phyloP scores from a whole-genome alignment of 1,140 invertebrate genomes.

The Ruditapes philippinarum region DNA sequence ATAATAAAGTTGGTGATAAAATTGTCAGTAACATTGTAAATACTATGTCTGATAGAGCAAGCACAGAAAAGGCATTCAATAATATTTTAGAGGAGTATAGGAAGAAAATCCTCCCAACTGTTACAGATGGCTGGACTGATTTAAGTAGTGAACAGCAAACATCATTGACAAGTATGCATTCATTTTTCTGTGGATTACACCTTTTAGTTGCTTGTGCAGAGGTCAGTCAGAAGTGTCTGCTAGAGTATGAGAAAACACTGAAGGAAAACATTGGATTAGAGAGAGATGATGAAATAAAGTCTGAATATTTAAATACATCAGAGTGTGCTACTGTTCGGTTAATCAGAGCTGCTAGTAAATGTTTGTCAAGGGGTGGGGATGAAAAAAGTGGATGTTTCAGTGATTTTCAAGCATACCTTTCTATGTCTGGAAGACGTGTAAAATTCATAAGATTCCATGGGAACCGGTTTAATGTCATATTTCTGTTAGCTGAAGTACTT shows the following conservation, averaged over 20 bases:
- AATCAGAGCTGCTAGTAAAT: conserved; percentile 36
- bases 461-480: conserved; percentile 68
- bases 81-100: conserved; percentile 45
- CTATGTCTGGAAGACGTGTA: conserved; percentile 11
- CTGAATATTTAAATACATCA: neutral
- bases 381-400: conserved; percentile 58
- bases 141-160: conserved; percentile 38
- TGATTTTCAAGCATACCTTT: neutral
- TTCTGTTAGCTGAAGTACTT: conserved; percentile 34
- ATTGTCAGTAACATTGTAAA: conserved; percentile 52
- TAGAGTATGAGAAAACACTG: conserved; percentile 44
- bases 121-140: conserved; percentile 1
- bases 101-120: neutral
- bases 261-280: neutral
- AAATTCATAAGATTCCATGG: conserved; percentile 34
- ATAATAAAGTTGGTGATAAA: conserved; percentile 24
- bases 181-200: conserved; percentile 64
- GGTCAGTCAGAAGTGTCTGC: conserved; percentile 17
- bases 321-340: conserved; percentile 57
- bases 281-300: neutral
- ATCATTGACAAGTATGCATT: conserved; percentile 39
- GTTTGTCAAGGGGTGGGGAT: conserved; percentile 54
- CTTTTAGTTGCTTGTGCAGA: conserved; percentile 63
- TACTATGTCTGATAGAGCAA: conserved; percentile 62
- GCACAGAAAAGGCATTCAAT: conserved; percentile 63